These are phyloP conservation scores for Hippolais icterina DNA, from an alignment of 2,113 vertebrate species.

Conservation along the genomic window DNA sequence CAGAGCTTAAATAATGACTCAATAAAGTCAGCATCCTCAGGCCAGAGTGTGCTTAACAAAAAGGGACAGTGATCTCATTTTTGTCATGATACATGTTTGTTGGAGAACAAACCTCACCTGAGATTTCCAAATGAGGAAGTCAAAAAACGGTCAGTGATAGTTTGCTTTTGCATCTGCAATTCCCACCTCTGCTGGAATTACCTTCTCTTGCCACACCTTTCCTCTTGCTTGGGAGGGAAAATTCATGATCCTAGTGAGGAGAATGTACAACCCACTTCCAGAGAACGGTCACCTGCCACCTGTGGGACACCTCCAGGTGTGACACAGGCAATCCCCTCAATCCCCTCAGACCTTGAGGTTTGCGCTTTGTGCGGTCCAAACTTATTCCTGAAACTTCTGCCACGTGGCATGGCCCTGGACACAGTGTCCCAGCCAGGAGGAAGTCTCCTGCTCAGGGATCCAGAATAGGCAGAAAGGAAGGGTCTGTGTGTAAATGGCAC, in stretches of 20 bases:
- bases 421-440: background rate
- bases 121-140: background rate
- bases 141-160: background rate
- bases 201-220: background rate
- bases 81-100: background rate
- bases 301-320: background rate
- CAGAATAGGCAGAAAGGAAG: background rate
- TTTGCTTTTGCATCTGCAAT: background rate
- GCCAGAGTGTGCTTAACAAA: background rate
- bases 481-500: background rate
- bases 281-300: background rate
- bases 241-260: background rate
- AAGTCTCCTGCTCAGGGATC: background rate
- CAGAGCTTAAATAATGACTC: background rate
- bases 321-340: background rate
- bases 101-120: background rate
- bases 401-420: accelerated
- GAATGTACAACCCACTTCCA: background rate
- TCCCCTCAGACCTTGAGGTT: background rate
- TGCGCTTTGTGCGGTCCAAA: accelerated
- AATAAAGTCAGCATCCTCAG: background rate
- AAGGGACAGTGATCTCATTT: background rate
- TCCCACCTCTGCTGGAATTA: background rate
- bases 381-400: background rate
- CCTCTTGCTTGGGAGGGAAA: background rate